phyloP scores from a whole-genome alignment of 2,888 invertebrate species.

The Diaprepes abbreviatus region DNA sequence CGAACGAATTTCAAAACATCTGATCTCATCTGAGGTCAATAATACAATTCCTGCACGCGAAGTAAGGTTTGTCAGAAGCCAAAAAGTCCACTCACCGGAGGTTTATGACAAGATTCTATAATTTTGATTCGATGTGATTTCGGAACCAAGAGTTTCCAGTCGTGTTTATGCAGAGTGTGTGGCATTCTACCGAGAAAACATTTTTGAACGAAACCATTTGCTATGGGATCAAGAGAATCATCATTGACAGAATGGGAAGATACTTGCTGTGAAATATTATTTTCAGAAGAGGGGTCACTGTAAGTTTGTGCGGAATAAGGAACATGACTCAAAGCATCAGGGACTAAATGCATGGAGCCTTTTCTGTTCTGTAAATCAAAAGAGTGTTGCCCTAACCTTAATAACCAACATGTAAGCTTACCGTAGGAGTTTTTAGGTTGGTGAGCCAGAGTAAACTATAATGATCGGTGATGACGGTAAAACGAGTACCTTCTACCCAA shows the following conservation, averaged over 20 bases:
- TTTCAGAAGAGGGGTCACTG: background rate
- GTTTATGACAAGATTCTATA: background rate
- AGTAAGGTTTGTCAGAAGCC: constrained; percentile 48
- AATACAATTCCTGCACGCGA: constrained; percentile 46
- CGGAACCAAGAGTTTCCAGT: constrained; percentile 1
- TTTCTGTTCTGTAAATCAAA: constrained; percentile 51
- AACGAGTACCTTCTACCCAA: constrained; percentile 51
- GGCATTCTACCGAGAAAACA: constrained; percentile 3
- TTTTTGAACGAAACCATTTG: constrained; percentile 1
- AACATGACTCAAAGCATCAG: constrained; percentile 45
- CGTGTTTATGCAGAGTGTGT: background rate
- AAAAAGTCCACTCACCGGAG: constrained; percentile 45
- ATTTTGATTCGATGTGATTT: background rate
- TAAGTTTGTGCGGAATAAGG: background rate
- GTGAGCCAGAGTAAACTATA: constrained; percentile 50
- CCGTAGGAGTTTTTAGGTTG: constrained; percentile 37
- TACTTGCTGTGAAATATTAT: background rate
- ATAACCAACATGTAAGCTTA: constrained; percentile 52
- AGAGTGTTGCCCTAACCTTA: constrained; percentile 46
- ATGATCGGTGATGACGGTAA: constrained; percentile 55
- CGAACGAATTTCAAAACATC: constrained; percentile 47
- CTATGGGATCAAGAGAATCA: no score
- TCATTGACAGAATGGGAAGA: background rate
- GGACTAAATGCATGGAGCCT: constrained; percentile 45
- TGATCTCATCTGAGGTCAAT: constrained; percentile 48